phyloP scores from a whole-genome alignment of 2,888 invertebrate species.

The Phengaris alcon region DNA sequence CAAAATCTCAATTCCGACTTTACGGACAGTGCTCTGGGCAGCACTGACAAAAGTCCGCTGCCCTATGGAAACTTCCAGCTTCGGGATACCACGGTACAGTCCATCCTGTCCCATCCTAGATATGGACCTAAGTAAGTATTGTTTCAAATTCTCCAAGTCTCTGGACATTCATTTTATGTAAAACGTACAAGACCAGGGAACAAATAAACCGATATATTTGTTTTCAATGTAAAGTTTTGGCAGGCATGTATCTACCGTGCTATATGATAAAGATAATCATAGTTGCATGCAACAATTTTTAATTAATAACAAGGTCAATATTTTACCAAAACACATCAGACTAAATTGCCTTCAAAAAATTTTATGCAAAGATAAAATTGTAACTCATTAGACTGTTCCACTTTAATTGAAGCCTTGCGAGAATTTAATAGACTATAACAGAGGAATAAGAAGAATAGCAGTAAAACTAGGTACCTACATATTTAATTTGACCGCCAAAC shows the following conservation, averaged over 20 bases:
- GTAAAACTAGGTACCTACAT: too few species aligned
- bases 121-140: slow-evolving; percentile 90
- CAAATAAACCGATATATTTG: too few species aligned
- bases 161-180: too few species aligned
- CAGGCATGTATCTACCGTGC: neutral
- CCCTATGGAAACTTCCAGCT: slow-evolving; percentile 97
- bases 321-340: neutral
- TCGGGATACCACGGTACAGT: slow-evolving; percentile 94
- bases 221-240: too few species aligned
- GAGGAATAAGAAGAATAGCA: too few species aligned
- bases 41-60: slow-evolving; percentile 94
- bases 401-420: neutral
- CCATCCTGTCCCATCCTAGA: slow-evolving; percentile 92
- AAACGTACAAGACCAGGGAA: too few species aligned
- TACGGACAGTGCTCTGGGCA: slow-evolving; percentile 95
- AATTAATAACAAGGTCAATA: neutral
- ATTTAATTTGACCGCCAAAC: too few species aligned
- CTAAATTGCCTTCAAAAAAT: neutral
- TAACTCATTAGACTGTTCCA: neutral
- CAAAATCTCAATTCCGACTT: slow-evolving; percentile 97
- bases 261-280: slow-evolving; percentile 1
- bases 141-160: too few species aligned
- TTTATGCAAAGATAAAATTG: neutral
- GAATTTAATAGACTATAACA: neutral
- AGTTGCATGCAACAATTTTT: neutral